Evolutionary conservation across 2,113 vertebrate species (phyloP), one percentile per base, ranked within the genome.

Genomic region (Bos javanicus): DNA sequence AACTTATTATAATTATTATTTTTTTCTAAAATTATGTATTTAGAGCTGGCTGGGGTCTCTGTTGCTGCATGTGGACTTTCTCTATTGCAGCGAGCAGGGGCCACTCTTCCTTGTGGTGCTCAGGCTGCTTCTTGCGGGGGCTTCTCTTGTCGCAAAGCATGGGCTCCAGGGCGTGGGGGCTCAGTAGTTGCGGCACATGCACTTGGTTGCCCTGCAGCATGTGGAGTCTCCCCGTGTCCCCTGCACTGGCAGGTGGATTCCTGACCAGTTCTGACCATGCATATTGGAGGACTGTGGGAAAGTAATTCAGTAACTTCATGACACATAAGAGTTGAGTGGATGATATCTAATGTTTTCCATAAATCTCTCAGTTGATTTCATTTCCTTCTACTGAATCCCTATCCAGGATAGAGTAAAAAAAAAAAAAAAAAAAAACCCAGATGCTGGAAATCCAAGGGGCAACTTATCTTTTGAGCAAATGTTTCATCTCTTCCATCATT

Each of bases 301-400:
- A 10, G 74, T 86, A n/a, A 50, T 0, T 16, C 16, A 83, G 7
- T 74, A 8, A 30, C 43, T 60, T 19, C 25, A 48, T n/a, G 57
- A 43, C 39, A 12, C 16, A 57, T 39, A 74, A 62, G 17, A 81
- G 13, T 7, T 33, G 16, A 52, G 15, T 59, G 17, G 64, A 25
- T 15, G 52, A 60, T 11, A 87, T 8, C 6, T 30, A 16, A 26
- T 12, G 17, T 43, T 36, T 39, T 78, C 36, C 21, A 23, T 26
- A 71, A 82, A 17, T 80, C 43, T 85, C 25, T 52, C 71, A 39
- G 2, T 76, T 23, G 39, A 80, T 50, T 15, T 80, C 50, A 33
- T 19, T 56, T 26, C 96, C 94, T 95, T 96, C 95, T 95, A 90
- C 86, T 78, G 97, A 87, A 7, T 76, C 56, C 26, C 1, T 16